Base-by-base conservation (phyloP, 2,888 invertebrate species). In the Coremacera marginata region DNA sequence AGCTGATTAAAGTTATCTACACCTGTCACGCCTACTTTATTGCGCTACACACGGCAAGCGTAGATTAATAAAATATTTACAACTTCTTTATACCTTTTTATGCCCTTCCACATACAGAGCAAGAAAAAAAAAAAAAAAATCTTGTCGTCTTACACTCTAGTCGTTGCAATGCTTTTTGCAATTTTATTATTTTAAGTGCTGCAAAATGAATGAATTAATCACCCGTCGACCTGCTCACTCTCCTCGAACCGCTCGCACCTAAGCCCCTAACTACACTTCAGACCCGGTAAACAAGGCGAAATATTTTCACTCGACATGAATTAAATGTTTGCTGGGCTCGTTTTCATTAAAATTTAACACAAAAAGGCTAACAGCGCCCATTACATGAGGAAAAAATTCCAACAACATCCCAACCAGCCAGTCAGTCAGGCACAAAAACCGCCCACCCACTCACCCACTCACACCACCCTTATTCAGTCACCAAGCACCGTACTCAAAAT, bases 361-460 rank as follows among this genome's bases (percentile, higher is more conserved):
- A 73, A 72, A 78, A 62, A 34, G 62, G 52, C 65, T 75, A 72
- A 63, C 78, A 76, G 75, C 77, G 31, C 49, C 77, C 71, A n/a
- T 8, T 27, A 27, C 57, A 70, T 51, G 5, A 37, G 52, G n/a
- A 51, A 63, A 67, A n/a, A 80, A 81, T 76, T 62, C 73, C 75
- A 73, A 52, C 78, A 51, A 79, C 82, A 81, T 75, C 83, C 79
- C 22, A 63, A 31, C 19, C 51, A 77, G 78, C 79, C 77, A 79
- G 49, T 27, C 79, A 34, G 34, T n/a, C 67, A 70, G 22, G n/a
- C 25, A 49, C 72, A 72, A 57, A 31, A 44, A 37, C 14, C 57
- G 70, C 44, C 60, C 44, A 62, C 60, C 34, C 49, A 72, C 52
- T 65, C 77, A 74, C 51, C 51, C 68, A 68, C 37, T 57, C 57